Percentiles rank a stretch among this genome's conserved stretches.
These are phyloP conservation scores for Barbus barbus DNA, from an alignment of 2,113 vertebrate genomes.

Conservation along the genomic window DNA sequence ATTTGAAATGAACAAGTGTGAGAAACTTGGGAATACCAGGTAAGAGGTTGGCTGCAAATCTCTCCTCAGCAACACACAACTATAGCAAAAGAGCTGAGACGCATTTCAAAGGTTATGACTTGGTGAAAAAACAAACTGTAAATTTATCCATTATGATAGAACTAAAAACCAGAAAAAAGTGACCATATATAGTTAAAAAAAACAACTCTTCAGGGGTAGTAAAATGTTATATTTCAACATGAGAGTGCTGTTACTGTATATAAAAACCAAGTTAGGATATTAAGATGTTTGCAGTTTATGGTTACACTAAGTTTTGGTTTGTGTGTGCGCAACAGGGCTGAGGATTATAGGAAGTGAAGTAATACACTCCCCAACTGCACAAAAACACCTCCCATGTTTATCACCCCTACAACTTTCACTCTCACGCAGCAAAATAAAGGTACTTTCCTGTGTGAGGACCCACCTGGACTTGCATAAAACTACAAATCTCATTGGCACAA, in stretches of 20 bases:
- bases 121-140: slow-evolving; percentile 25
- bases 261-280: background rate
- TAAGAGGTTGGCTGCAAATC: slow-evolving; percentile 57
- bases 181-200: background rate
- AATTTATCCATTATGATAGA: background rate
- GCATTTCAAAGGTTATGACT: slow-evolving; percentile 9
- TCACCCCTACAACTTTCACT: slow-evolving; percentile 60
- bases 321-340: slow-evolving; percentile 4
- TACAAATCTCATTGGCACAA: slow-evolving; percentile 3
- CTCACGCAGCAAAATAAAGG: slow-evolving; percentile 49
- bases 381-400: slow-evolving; percentile 56
- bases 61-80: slow-evolving; percentile 52
- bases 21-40: slow-evolving; percentile 71
- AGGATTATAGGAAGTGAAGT: slow-evolving; percentile 67
- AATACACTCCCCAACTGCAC: slow-evolving; percentile 42
- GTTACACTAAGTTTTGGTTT: background rate
- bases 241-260: background rate
- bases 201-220: background rate
- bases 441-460: background rate
- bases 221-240: background rate
- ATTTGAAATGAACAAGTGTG: slow-evolving; percentile 60
- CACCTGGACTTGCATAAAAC: slow-evolving; percentile 11
- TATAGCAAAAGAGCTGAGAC: background rate
- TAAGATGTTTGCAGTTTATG: background rate
- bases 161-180: background rate